phyloP scores from a whole-genome alignment of 64 coral and sea anemone genomes.

The Stichodactyla mertensii region DNA sequence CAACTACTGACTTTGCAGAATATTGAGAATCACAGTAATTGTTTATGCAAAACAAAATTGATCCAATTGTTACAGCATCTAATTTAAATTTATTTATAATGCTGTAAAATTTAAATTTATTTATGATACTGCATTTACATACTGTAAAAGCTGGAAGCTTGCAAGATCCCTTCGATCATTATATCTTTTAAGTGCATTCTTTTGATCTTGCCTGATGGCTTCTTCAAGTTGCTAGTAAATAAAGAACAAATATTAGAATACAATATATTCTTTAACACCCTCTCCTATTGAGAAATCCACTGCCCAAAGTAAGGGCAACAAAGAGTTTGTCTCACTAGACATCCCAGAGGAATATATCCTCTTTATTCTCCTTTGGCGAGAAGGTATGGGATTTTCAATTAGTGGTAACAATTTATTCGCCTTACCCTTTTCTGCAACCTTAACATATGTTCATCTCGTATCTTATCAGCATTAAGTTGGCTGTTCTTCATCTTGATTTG shows the following conservation, averaged over 20 bases:
- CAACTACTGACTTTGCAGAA: too few species aligned
- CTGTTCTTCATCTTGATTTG: constrained; percentile 95
- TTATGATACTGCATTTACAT: constrained; percentile 23
- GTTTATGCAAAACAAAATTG: too few species aligned
- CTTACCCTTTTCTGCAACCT: constrained; percentile 89
- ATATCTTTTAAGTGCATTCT: constrained; percentile 74
- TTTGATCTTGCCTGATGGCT: constrained; percentile 86
- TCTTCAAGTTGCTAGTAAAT: constrained; percentile 85
- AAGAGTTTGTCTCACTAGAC: too few species aligned
- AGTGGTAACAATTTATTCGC: neutral
- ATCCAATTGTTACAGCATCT: too few species aligned
- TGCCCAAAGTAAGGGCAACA: too few species aligned
- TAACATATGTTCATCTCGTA: constrained; percentile 72
- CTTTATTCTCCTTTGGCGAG: too few species aligned
- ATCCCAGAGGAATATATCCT: too few species aligned
- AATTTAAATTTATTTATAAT: too few species aligned
- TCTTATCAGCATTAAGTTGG: constrained; percentile 69
- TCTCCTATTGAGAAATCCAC: too few species aligned
- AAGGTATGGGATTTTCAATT: neutral
- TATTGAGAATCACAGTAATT: too few species aligned
- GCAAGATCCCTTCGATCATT: constrained; percentile 78
- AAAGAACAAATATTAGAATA: neutral
- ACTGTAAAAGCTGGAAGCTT: constrained; percentile 91
- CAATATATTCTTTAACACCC: neutral
- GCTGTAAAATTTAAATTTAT: too few species aligned